These are phyloP conservation scores for Oophaga sylvatica DNA, from an alignment of 2,797 vertebrate genomes.

Conservation along the genomic window DNA sequence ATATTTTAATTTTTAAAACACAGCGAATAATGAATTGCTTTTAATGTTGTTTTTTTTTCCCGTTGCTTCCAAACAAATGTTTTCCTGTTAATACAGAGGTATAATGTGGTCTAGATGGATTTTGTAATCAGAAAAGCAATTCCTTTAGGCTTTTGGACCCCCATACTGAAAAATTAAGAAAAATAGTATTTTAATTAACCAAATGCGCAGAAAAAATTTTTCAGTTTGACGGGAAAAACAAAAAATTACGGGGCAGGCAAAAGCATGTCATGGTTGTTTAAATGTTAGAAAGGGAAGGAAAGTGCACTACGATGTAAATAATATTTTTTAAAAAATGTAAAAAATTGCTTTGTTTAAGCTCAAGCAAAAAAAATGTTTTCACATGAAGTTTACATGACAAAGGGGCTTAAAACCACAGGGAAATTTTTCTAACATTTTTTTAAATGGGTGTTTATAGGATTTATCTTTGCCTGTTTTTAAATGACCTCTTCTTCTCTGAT, in stretches of 20 bases:
- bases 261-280: constrained; percentile 29
- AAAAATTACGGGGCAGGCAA: constrained; percentile 11
- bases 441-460: background rate
- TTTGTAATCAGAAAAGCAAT: constrained; percentile 18
- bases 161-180: background rate
- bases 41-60: constrained; percentile 40
- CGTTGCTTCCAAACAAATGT: constrained; percentile 37
- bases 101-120: constrained; percentile 30
- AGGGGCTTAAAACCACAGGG: background rate
- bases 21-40: constrained; percentile 46
- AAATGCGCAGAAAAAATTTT: constrained; percentile 10
- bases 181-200: constrained; percentile 41
- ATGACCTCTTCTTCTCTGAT: background rate
- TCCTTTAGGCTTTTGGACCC: constrained; percentile 4
- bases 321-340: constrained; percentile 7
- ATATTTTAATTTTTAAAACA: constrained; percentile 53
- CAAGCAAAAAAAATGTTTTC: constrained; percentile 2
- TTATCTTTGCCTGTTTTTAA: constrained; percentile 8
- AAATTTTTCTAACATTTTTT: constrained; percentile 1
- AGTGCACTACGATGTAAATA: constrained; percentile 28
- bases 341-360: background rate
- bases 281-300: constrained; percentile 19
- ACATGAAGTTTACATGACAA: background rate
- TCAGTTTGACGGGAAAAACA: constrained; percentile 26
- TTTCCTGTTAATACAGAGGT: constrained; percentile 17